Percentiles rank a stretch among this genome's conserved stretches.
These are phyloP conservation scores for Scalopus aquaticus DNA, from an alignment of 2,113 vertebrate species.

Conservation along the genomic window DNA sequence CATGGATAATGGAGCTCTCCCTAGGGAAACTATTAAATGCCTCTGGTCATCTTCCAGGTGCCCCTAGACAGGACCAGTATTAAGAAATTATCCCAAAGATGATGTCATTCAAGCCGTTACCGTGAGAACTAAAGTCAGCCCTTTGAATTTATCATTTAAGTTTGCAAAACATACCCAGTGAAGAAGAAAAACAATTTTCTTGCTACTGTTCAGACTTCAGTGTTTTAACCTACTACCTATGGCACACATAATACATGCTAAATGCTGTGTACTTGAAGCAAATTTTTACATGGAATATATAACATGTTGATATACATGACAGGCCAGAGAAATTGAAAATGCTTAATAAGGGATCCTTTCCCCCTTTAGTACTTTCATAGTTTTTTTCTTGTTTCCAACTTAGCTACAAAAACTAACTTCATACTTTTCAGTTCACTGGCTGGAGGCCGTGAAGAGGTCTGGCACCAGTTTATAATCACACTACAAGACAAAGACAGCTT, in stretches of 20 bases:
- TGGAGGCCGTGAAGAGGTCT: not conserved
- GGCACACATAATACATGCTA: not conserved
- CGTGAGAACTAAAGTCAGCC: conserved; percentile 48
- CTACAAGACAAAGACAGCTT: not conserved
- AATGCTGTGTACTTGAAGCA: not conserved
- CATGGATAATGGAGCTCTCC: conserved; percentile 14
- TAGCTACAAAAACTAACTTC: conserved; percentile 7
- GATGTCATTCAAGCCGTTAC: not conserved
- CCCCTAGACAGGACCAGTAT: conserved; percentile 4
- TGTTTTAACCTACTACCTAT: conserved; percentile 42
- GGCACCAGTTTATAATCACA: not conserved
- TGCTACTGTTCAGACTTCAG: conserved; percentile 53
- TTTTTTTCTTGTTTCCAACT: not conserved
- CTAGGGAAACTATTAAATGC: not conserved
- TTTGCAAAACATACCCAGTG: conserved; percentile 13
- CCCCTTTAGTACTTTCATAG: not conserved
- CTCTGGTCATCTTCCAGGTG: conserved; percentile 2
- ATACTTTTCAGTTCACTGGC: not conserved
- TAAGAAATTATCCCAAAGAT: conserved; percentile 28
- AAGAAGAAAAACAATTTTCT: conserved; percentile 27
- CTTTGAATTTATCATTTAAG: conserved; percentile 19
- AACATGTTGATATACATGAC: not conserved
- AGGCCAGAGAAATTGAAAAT: not conserved
- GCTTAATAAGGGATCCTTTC: not conserved
- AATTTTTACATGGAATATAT: conserved; percentile 14